phyloP scores from a whole-genome alignment of 2,888 invertebrate genomes.

The Eurois occulta region DNA sequence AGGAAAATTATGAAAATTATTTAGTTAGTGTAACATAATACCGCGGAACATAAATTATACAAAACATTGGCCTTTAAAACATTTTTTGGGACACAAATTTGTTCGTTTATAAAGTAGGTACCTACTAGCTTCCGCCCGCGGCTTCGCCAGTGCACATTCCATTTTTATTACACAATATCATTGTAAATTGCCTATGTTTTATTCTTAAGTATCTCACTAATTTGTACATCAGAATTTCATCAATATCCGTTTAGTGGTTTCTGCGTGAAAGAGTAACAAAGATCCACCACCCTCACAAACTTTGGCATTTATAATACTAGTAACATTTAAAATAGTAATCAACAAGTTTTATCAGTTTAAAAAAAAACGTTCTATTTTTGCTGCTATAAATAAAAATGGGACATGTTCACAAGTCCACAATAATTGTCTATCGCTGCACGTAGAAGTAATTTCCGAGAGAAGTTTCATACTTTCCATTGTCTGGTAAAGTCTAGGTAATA shows the following conservation, averaged over 20 bases:
- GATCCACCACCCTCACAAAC: too few species aligned
- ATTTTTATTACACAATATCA: too few species aligned
- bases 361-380: neutral
- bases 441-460: neutral
- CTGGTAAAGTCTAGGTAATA: neutral
- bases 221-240: too few species aligned
- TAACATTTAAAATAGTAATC: neutral
- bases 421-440: slow-evolving; percentile 9
- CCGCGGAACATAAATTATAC: neutral
- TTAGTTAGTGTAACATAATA: neutral
- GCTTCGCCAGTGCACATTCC: too few species aligned
- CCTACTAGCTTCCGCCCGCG: too few species aligned
- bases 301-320: too few species aligned
- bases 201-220: too few species aligned
- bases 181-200: too few species aligned
- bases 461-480: slow-evolving; percentile 19
- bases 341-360: neutral
- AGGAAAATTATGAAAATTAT: neutral
- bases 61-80: neutral
- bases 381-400: neutral
- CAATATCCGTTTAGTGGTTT: too few species aligned
- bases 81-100: too few species aligned
- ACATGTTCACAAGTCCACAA: neutral
- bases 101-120: too few species aligned
- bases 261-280: too few species aligned